Evolutionary conservation across 2,797 vertebrate genomes (phyloP).

Genomic region (Antennarius maculatus): DNA sequence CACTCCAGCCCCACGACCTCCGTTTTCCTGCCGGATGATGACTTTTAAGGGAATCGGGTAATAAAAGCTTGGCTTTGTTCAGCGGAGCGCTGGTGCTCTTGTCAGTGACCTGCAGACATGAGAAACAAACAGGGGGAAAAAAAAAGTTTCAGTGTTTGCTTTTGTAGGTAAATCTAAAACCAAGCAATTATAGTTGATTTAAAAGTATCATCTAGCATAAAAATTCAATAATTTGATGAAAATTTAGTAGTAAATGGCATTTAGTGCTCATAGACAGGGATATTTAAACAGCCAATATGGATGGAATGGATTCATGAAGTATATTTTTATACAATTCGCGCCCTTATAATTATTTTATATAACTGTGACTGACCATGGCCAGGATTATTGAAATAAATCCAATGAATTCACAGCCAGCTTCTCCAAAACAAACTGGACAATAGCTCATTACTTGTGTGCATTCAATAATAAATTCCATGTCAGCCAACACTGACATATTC

Average conservation of each 20-base stretch:
- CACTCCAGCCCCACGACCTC: conserved; percentile 88
- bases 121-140: background rate
- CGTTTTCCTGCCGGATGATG: conserved; percentile 77
- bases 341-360: background rate
- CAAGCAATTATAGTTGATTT: background rate
- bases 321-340: background rate
- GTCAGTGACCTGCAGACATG: conserved; percentile 56
- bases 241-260: too few species aligned
- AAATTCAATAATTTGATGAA: too few species aligned
- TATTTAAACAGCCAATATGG: too few species aligned
- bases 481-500: background rate
- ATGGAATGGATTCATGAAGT: too few species aligned
- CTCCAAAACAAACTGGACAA: background rate
- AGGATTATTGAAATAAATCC: background rate
- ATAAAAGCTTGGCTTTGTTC: conserved; percentile 38
- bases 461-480: too few species aligned
- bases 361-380: background rate
- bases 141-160: background rate
- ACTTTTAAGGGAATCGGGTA: conserved; percentile 66
- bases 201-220: too few species aligned
- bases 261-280: too few species aligned
- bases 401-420: background rate
- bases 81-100: conserved; percentile 30
- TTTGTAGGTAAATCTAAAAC: background rate
- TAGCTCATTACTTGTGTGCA: background rate